A percentile compares a stretch with the other conserved stretches of the same genome.
These are phyloP conservation scores for Drosophila kepulauana DNA, from an alignment of 1,140 invertebrate species.

Conservation along the genomic window DNA sequence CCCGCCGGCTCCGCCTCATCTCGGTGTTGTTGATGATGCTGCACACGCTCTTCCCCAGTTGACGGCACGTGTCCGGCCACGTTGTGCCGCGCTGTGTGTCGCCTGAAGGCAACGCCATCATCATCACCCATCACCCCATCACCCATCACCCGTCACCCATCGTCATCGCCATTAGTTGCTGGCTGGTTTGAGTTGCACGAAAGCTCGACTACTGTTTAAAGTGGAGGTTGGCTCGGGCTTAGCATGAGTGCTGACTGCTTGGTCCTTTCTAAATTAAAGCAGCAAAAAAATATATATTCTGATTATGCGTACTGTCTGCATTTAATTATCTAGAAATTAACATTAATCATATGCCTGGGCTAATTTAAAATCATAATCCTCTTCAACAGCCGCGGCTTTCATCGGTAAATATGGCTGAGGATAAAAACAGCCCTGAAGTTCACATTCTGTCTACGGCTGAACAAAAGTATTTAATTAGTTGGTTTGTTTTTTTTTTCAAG, in stretches of 20 bases:
- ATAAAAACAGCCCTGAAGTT: background rate
- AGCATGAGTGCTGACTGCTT: conserved; percentile 14
- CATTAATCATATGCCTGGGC: conserved; percentile 61
- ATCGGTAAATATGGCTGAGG: background rate
- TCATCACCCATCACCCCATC: conserved; percentile 20
- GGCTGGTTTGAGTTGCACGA: conserved; percentile 50
- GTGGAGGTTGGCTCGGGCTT: conserved; percentile 37
- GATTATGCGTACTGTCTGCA: conserved; percentile 47
- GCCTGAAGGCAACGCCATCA: conserved; percentile 46
- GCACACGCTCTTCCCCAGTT: conserved; percentile 77
- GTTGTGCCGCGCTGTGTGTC: conserved; percentile 62
- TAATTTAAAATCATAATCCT: conserved; percentile 12
- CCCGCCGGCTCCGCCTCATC: background rate
- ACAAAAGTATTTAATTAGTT: conserved; percentile 3
- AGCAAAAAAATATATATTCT: conserved; percentile 14
- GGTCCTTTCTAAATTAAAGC: conserved; percentile 39
- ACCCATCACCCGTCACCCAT: conserved; percentile 22
- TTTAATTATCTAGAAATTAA: conserved; percentile 70
- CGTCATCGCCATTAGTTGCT: conserved; percentile 67
- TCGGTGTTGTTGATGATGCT: conserved; percentile 60
- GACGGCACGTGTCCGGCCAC: conserved; percentile 74
- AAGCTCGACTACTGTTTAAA: conserved; percentile 60
- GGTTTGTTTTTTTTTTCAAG: background rate
- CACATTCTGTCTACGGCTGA: too few relatives aligned
- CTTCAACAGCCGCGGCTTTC: background rate